Percentiles rank a stretch among this genome's conserved stretches.
phyloP scores from a whole-genome alignment of 2,113 vertebrate species.

The Narcine bancroftii region DNA sequence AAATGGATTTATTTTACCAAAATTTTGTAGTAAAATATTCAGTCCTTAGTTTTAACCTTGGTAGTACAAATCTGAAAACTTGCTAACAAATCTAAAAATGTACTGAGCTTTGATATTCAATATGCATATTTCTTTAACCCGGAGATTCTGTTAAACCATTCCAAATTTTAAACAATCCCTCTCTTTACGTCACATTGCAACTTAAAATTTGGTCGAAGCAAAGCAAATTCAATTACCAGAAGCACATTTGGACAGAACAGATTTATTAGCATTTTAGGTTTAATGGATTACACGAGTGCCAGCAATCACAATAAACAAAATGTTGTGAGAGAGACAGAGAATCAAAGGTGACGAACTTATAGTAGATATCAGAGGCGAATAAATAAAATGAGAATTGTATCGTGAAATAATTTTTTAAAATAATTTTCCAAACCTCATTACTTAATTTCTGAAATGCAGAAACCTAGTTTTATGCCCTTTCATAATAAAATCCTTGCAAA shows the following conservation, averaged over 20 bases:
- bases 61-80: background rate
- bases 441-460: too few species aligned
- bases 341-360: too few species aligned
- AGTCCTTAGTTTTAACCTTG: background rate
- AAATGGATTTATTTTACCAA: background rate
- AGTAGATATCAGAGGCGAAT: too few species aligned
- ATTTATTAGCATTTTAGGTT: background rate
- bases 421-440: too few species aligned
- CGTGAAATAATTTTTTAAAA: too few species aligned
- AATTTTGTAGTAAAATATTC: background rate
- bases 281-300: background rate
- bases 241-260: background rate
- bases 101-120: background rate
- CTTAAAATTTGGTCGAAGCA: background rate
- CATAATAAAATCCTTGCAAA: too few species aligned
- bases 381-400: too few species aligned
- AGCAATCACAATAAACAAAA: background rate
- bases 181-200: background rate
- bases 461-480: too few species aligned
- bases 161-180: background rate
- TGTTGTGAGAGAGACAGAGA: too few species aligned
- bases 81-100: background rate
- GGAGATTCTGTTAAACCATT: background rate
- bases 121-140: background rate
- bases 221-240: background rate